A percentile compares a stretch with the other conserved stretches of the same genome.
Evolutionary conservation across 1,140 invertebrate genomes (phyloP).

Genomic region (Philopotamus ludificatus): DNA sequence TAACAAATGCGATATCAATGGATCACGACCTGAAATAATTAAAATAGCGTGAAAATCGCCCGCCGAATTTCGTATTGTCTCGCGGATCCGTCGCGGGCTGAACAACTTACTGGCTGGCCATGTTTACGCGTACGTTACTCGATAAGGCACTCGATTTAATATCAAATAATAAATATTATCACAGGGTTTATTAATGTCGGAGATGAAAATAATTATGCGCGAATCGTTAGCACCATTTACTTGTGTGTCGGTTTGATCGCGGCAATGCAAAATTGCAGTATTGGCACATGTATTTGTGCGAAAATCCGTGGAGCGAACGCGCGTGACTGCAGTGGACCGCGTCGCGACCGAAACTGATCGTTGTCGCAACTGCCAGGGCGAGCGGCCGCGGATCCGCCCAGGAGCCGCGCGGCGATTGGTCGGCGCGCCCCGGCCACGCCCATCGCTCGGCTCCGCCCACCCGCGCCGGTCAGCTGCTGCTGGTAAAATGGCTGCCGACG

Average conservation of each 20-base stretch:
- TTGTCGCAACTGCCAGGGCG: neutral
- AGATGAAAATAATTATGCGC: neutral
- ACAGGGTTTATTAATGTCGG: neutral
- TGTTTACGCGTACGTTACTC: neutral
- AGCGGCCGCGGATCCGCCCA: conserved; percentile 5
- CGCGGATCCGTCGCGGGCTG: no score
- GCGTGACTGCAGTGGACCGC: neutral
- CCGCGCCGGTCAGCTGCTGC: conserved; percentile 14
- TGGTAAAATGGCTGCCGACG: conserved; percentile 16
- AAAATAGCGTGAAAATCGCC: neutral
- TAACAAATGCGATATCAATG: neutral
- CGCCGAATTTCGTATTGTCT: no score
- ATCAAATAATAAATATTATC: no score
- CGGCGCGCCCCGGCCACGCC: neutral
- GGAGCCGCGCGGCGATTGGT: neutral
- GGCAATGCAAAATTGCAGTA: neutral
- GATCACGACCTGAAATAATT: neutral
- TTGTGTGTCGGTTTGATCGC: neutral
- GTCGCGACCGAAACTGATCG: conserved; percentile 15
- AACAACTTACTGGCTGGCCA: no score
- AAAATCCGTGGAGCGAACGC: neutral
- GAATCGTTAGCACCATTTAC: neutral
- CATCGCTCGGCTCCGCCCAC: neutral
- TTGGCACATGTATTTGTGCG: neutral
- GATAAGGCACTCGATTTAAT: neutral